These are phyloP conservation scores for Phaethornis superciliosus DNA, from an alignment of 2,113 vertebrate genomes.

Conservation along the genomic window DNA sequence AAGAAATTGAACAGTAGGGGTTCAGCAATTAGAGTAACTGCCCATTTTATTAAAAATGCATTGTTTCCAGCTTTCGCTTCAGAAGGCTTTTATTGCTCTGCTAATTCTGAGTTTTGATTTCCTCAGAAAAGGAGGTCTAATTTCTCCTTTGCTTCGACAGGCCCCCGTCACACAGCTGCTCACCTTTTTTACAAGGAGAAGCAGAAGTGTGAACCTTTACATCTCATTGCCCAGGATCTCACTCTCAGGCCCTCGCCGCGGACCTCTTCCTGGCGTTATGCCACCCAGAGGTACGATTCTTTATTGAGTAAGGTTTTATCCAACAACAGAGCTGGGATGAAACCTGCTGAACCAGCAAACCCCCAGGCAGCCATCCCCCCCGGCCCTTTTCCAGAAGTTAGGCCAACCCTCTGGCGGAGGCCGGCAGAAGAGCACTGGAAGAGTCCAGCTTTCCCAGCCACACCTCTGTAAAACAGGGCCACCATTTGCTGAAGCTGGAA, in stretches of 20 bases:
- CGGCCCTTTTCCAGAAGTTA: background rate
- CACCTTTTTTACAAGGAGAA: background rate
- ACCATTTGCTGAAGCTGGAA: background rate
- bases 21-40: conserved; percentile 73
- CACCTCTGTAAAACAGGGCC: background rate
- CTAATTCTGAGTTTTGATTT: conserved; percentile 47
- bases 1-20: conserved; percentile 79
- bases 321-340: background rate
- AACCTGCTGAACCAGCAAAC: background rate
- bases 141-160: background rate
- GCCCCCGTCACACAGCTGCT: background rate
- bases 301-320: background rate
- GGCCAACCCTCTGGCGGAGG: background rate
- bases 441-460: background rate
- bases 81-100: conserved; percentile 51
- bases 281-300: background rate
- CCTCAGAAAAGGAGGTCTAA: conserved; percentile 3
- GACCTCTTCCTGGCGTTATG: background rate
- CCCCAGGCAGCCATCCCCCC: background rate
- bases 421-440: background rate
- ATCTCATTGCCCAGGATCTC: background rate
- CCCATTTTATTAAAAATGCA: conserved; percentile 79
- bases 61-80: conserved; percentile 71
- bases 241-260: accelerated
- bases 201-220: background rate